Evolutionary conservation across 2,888 invertebrate genomes (phyloP).

Genomic region (Nymphalis urticae): DNA sequence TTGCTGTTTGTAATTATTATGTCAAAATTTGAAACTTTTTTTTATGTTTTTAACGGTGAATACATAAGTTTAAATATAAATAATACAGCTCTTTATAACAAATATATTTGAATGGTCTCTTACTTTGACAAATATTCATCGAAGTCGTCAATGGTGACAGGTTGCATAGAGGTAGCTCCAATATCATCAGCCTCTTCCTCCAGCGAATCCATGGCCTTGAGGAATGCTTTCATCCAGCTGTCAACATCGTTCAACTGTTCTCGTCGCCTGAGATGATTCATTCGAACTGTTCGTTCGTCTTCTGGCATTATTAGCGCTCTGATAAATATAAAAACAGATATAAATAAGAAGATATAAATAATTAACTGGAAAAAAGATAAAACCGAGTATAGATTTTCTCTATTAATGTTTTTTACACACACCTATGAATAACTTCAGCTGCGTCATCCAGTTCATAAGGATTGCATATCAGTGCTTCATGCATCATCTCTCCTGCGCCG

Average conservation of each 20-base stretch:
- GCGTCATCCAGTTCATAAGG: constrained; percentile 94
- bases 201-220: constrained; percentile 92
- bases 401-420: constrained; percentile 23
- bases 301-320: constrained; percentile 94
- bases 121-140: constrained; percentile 93
- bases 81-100: not conserved
- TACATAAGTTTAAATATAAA: too few relatives aligned
- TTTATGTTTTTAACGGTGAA: too few relatives aligned
- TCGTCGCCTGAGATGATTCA: constrained; percentile 91
- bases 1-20: too few relatives aligned
- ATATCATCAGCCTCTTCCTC: constrained; percentile 91
- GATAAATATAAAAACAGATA: constrained; percentile 37
- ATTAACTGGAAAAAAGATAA: not conserved
- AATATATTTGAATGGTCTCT: constrained; percentile 53
- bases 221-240: constrained; percentile 93
- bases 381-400: too few relatives aligned
- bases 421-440: constrained; percentile 92
- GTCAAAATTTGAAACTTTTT: too few relatives aligned
- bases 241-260: constrained; percentile 92
- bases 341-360: not conserved
- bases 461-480: constrained; percentile 93
- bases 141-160: constrained; percentile 94
- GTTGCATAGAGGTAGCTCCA: constrained; percentile 92
- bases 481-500: constrained; percentile 96
- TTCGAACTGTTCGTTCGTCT: constrained; percentile 91